Evolutionary conservation across 1,140 invertebrate species (phyloP), one percentile per base, ranked within the genome.

Genomic region (Theocolax elegans): DNA sequence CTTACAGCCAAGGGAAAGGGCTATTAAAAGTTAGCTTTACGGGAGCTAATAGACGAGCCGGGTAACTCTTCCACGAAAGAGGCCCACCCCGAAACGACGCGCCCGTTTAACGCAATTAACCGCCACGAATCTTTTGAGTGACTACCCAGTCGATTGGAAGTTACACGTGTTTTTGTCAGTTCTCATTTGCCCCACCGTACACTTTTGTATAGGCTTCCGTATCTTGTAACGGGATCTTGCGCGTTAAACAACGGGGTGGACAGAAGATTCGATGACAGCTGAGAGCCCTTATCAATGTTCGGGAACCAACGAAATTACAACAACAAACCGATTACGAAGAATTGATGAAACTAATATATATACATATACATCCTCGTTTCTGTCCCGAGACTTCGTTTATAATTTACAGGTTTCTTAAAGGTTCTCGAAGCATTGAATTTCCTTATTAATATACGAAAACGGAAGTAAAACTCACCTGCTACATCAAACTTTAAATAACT

Each of bases 131-230:
- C 74, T 76, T n/a, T 75, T 75, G 73, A 75, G 68, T 67, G 72
- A 75, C 73, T 79, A 73, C 71, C 66, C 76, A 73, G 73, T 77
- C 79, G 71, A 80, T 78, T 77, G 77, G 79, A 81, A 81, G 72
- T 79, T 81, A 81, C 80, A 81, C 79, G 79, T 81, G 80, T 81
- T 80, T 79, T 74, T 77, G 79, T 81, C 79, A 79, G 76, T 59
- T 78, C 76, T 75, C 77, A 65, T 81, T 79, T 74, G 76, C 77
- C 74, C 46, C 6, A 8, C 12, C 29, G 63, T 38, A 53, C 12
- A 49, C 51, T n/a, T 63, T 35, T 53, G 40, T 19, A 48, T 51
- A 3, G 25, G 21, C 27, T 19, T 58, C 31, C 13, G 9, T 8
- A 54, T 56, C 42, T 62, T 75, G 79, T 77, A 79, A 80, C 67